Conservation (phyloP, 2,888 invertebrate species). For the Psylliodes chrysocephalus region DNA sequence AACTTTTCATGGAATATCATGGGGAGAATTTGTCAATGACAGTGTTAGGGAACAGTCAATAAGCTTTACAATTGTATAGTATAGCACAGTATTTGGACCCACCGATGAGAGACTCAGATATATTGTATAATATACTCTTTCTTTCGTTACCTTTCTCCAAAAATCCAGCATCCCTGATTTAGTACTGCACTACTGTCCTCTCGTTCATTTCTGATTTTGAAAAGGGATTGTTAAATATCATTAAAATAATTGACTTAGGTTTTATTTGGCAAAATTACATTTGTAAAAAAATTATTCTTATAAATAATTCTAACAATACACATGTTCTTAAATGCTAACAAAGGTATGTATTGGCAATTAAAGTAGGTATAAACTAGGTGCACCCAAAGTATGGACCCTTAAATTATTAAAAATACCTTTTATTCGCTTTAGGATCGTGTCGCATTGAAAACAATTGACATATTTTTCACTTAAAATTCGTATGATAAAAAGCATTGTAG, state of each 20-base stretch:
- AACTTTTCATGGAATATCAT: too few relatives aligned
- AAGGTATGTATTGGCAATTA: conserved; percentile 36
- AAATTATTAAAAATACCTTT: conserved; percentile 47
- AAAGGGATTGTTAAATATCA: neutral
- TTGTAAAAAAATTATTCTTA: conserved; percentile 51
- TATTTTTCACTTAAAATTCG: conserved; percentile 21
- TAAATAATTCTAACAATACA: conserved; percentile 45
- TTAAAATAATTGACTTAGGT: conserved; percentile 55
- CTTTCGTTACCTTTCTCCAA: too few relatives aligned
- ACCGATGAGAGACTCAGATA: too few relatives aligned
- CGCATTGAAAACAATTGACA: conserved; percentile 31
- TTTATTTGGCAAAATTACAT: conserved; percentile 59
- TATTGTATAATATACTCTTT: too few relatives aligned
- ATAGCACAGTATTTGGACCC: too few relatives aligned
- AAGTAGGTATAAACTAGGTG: conserved; percentile 35
- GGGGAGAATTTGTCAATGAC: too few relatives aligned
- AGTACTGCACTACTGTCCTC: too few relatives aligned
- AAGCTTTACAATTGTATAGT: too few relatives aligned
- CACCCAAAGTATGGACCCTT: conserved; percentile 49
- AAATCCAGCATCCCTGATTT: too few relatives aligned
- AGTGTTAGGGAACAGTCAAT: too few relatives aligned
- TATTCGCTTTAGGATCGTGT: conserved; percentile 37
- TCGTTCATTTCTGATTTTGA: too few relatives aligned
- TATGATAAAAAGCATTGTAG: conserved; percentile 35
- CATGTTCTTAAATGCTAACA: conserved; percentile 31